Conservation (phyloP, 2,888 invertebrate species). For the Cetonia aurata region DNA sequence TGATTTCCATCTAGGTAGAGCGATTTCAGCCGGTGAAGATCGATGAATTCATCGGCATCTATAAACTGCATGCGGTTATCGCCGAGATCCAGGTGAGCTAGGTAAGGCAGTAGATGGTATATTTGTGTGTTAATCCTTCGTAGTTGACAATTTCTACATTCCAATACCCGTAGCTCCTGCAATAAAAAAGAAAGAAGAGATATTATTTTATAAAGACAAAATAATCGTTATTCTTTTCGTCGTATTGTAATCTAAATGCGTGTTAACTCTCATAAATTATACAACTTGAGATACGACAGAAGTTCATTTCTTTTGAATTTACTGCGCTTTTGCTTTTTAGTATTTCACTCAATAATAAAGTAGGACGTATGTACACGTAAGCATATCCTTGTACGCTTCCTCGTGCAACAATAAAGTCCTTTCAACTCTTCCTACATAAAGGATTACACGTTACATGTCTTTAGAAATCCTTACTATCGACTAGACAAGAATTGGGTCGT, state of each 20-base stretch:
- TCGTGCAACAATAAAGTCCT: too few species aligned
- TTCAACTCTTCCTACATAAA: too few species aligned
- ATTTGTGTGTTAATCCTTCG: constrained; percentile 83
- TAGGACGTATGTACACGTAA: too few species aligned
- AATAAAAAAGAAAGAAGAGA: constrained; percentile 58
- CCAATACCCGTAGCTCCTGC: constrained; percentile 78
- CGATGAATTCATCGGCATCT: constrained; percentile 79
- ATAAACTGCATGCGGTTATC: constrained; percentile 83
- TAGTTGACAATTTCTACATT: constrained; percentile 80
- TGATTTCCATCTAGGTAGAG: constrained; percentile 82
- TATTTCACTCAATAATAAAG: too few species aligned
- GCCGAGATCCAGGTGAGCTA: constrained; percentile 82
- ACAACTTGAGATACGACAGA: too few species aligned
- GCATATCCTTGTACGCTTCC: too few species aligned
- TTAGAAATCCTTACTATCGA: too few species aligned
- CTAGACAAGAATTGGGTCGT: too few species aligned
- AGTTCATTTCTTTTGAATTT: too few species aligned
- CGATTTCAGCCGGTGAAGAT: constrained; percentile 74
- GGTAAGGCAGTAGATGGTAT: constrained; percentile 80
- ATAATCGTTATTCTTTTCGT: not conserved
- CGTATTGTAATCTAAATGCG: not conserved
- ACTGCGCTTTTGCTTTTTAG: too few species aligned
- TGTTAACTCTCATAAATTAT: not conserved
- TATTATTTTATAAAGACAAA: not conserved
- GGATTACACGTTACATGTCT: too few species aligned